Evolutionary conservation across 2,888 invertebrate genomes (phyloP), one percentile per base, ranked within the genome.

Genomic region (Eupithecia pulchellata): DNA sequence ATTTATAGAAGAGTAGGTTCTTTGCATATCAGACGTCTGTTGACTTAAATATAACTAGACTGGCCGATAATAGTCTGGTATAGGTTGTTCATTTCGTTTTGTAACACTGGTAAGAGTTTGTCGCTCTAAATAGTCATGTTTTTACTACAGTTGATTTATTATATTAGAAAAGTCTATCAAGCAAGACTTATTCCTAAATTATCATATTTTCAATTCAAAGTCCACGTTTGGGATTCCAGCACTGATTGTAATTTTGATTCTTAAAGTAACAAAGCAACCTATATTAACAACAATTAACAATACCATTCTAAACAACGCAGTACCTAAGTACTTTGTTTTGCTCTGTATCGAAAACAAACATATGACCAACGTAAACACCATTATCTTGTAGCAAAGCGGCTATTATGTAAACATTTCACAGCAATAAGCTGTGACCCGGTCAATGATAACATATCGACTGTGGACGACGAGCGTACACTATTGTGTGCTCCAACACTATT

Each of bases 331-430:
- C 20, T 47, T 52, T 25, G 25, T 52, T 52, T 57, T 17, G 2
- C 29, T 27, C 29, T 29, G 30, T 30, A 30, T 30, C 58, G n/a
- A 60, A 60, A 32, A 14, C 68, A 57, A 69, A 69, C 68, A 63
- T 65, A 64, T 57, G 61, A 34, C 20, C 34, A 20, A 64, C 69
- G 63, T 72, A 68, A 72, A 67, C 64, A 64, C 67, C 64, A 73
- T 64, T 73, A 73, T 73, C 69, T 64, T 62, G 67, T 61, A 67
- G 63, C 66, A 55, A 29, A 63, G 52, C 36, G 66, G 42, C 65
- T 64, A 73, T 69, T 73, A 65, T 69, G 73, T 72, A 72, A 75
- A 69, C 72, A 75, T 71, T 65, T 63, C 52, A 71, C 61, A 70
- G 64, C 71, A 73, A 72, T 74, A 66, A 62, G 69, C 55, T 32